Conservation (phyloP, 2,113 vertebrate genomes). For the Candoia aspera region DNA sequence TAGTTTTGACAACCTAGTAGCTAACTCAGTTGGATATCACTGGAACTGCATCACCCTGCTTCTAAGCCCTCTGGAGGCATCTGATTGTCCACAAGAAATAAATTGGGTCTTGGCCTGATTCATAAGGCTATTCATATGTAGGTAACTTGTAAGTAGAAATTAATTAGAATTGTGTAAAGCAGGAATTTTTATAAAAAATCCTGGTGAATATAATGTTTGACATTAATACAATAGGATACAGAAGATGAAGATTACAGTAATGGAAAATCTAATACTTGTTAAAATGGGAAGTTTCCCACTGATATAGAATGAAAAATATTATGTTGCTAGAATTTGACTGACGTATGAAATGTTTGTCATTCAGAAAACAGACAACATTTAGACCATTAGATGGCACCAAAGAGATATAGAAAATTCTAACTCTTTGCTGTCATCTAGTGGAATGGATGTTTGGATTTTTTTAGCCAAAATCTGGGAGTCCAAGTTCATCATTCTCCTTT, state of each 20-base stretch:
- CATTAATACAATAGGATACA: conserved; percentile 15
- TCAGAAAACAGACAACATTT: not conserved
- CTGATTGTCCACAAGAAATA: not conserved
- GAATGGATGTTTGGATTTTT: not conserved
- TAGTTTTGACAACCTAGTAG: not conserved
- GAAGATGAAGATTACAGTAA: not conserved
- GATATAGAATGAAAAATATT: not conserved
- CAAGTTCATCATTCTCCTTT: not conserved
- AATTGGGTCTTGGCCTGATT: not conserved
- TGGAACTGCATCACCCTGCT: not conserved
- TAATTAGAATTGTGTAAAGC: not conserved
- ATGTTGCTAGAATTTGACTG: not conserved
- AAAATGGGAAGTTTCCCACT: not conserved
- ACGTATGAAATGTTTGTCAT: conserved; percentile 19
- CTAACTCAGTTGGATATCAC: not conserved
- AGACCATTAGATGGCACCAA: not conserved
- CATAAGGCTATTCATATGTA: not conserved
- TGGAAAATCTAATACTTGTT: not conserved
- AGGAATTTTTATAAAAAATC: not conserved
- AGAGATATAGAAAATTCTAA: not conserved
- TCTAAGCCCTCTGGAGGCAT: not conserved
- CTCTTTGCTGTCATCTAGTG: not conserved
- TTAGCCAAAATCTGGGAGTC: not conserved
- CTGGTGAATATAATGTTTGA: not conserved
- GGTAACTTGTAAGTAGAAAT: not conserved